Evolutionary conservation across 2,797 vertebrate species (phyloP), one percentile per base, ranked within the genome.

Genomic region (Halcyon chelicuti): DNA sequence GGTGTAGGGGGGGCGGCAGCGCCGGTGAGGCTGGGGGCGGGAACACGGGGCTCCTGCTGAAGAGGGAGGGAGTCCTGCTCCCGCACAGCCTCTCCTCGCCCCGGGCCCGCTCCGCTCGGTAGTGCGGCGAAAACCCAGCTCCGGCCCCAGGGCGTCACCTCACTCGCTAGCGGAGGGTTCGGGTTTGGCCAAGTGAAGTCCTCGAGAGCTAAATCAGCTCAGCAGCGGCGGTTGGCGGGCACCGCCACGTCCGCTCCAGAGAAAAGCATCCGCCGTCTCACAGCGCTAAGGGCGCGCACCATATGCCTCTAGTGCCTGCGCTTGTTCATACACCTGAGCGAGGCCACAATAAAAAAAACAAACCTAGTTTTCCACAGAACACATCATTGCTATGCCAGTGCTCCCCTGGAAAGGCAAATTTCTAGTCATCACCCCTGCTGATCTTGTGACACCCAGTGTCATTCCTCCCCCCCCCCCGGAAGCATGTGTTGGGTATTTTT

Each of bases 181-280:
- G 0, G 17, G 9, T n/a, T 33, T 12, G 47, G 47, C 5, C 8
- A 3, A 1, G 9, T 21, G 7, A 3, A 46, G 10, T 10, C 21
- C 18, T 15, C 18, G 35, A 8, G 52, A 42, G 39, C 7, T 22
- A 14, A 70, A n/a, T 10, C 54, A n/a, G 29, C 39, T 55, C 17
- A 8, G 52, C 19, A 5, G 9, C 18, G 22, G 18, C 7, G 14
- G 3, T 3, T 4, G 5, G 4, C 0, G 2, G n/a, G 49, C 28
- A 9, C 16, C 10, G 3, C 13, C 8, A 1, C 1, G 0, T 9
- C 6, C 4, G 1, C 9, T 4, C 8, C 3, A 2, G 18, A 17
- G 46, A 28, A 29, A 12, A 0, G 2, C 1, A 14, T 28, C 12
- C 28, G 31, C 2, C 4, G 0, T 33, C 31, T 26, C 37, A 12